Conservation (phyloP, 2,888 invertebrate genomes). For the Agrenia bidenticulata region DNA sequence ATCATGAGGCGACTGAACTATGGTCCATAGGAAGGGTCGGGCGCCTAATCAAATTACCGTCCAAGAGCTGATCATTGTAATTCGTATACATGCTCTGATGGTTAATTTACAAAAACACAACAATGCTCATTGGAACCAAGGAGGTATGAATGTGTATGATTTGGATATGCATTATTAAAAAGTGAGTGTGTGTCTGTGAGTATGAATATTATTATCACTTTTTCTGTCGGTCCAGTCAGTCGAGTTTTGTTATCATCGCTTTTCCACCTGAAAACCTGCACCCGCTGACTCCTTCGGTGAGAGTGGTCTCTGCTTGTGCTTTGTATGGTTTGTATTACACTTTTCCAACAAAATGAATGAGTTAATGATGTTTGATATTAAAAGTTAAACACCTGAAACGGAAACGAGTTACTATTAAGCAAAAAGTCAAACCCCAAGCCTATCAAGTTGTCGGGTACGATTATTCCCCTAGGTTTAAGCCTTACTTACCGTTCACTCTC, state of each 20-base stretch:
- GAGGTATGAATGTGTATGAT: neutral
- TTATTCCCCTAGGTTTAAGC: neutral
- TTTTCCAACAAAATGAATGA: slow-evolving; percentile 16
- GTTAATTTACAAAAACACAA: neutral
- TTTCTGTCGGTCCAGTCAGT: slow-evolving; percentile 5
- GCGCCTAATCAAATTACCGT: slow-evolving; percentile 49
- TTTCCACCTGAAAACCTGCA: slow-evolving; percentile 19
- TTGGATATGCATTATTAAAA: slow-evolving; percentile 2
- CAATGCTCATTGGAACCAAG: neutral
- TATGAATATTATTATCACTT: slow-evolving; percentile 8
- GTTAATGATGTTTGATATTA: slow-evolving; percentile 19
- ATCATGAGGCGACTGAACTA: slow-evolving; percentile 29
- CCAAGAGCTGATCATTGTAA: slow-evolving; percentile 31
- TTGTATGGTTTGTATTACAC: neutral
- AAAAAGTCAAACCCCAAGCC: slow-evolving; percentile 9
- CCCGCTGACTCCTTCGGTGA: slow-evolving; percentile 13
- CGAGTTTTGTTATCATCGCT: slow-evolving; percentile 22
- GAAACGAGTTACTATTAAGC: slow-evolving; percentile 14
- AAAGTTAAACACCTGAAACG: slow-evolving; percentile 22
- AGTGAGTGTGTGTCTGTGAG: neutral
- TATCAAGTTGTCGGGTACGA: slow-evolving; percentile 8
- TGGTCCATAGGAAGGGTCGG: slow-evolving; percentile 26
- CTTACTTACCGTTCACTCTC: neutral
- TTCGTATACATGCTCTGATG: slow-evolving; percentile 17
- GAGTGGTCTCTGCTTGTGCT: neutral